A percentile compares a stretch with the other conserved stretches of the same genome.
These are phyloP conservation scores for Nematostella vectensis DNA, from an alignment of 92 coral and sea anemone genomes.

Conservation along the genomic window DNA sequence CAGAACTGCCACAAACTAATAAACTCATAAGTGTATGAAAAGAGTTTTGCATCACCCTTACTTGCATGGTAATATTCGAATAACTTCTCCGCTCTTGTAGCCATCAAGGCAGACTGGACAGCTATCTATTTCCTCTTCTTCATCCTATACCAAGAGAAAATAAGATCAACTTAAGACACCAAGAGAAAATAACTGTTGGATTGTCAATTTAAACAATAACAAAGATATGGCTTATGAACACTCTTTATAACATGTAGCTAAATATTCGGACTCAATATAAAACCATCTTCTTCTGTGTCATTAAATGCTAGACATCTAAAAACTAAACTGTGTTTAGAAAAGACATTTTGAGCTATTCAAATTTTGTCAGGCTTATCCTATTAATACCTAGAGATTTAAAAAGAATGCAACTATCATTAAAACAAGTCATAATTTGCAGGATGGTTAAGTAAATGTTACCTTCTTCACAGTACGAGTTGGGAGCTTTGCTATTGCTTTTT, in stretches of 20 bases:
- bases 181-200: background rate
- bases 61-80: constrained; percentile 96
- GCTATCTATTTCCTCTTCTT: constrained; percentile 79
- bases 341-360: no score
- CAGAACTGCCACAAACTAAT: no score
- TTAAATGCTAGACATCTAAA: no score
- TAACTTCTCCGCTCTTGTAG: constrained; percentile 77
- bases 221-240: background rate
- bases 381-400: no score
- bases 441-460: constrained; percentile 44
- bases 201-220: no score
- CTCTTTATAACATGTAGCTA: background rate
- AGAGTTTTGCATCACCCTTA: constrained; percentile 45
- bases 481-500: constrained; percentile 90
- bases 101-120: constrained; percentile 99
- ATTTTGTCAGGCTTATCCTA: no score
- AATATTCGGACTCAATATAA: no score
- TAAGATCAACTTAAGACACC: background rate
- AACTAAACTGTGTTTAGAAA: no score
- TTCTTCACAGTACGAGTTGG: constrained; percentile 79
- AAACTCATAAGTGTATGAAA: no score
- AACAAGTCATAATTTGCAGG: no score
- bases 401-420: no score
- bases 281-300: no score
- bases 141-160: constrained; percentile 64